Conservation (phyloP, 2,113 vertebrate species). For the Condylura cristata region DNA sequence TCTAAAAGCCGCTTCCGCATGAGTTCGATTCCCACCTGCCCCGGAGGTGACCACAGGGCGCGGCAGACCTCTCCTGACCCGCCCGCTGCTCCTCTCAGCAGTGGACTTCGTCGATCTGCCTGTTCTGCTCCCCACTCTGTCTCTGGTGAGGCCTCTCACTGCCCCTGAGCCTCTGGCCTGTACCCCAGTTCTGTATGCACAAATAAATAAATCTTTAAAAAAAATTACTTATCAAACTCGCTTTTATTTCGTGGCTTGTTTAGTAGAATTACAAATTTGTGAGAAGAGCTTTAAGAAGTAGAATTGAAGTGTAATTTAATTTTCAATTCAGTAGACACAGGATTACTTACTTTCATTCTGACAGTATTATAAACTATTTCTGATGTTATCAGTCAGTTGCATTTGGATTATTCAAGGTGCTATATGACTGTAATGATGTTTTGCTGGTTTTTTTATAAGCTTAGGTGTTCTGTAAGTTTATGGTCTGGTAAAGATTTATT, state of each 20-base stretch:
- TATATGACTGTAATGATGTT: not conserved
- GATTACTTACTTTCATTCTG: not conserved
- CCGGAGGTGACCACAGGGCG: no score
- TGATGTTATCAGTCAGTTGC: not conserved
- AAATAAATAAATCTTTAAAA: no score
- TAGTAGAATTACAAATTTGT: slow-evolving; percentile 42
- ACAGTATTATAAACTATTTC: not conserved
- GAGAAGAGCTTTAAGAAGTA: not conserved
- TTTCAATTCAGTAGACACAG: not conserved
- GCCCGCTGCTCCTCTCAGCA: no score
- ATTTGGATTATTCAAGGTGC: not conserved
- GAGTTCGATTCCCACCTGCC: no score
- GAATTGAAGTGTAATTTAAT: not conserved
- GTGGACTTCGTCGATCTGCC: no score
- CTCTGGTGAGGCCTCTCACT: no score
- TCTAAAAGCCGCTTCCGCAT: no score
- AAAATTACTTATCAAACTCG: not conserved
- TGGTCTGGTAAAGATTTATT: slow-evolving; percentile 36
- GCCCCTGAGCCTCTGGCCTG: no score
- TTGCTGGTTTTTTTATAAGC: slow-evolving; percentile 22
- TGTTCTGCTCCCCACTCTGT: no score
- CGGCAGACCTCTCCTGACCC: no score
- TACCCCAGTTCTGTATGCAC: no score
- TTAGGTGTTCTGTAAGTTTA: not conserved
- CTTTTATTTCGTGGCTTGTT: not conserved